Percentiles rank a stretch among this genome's conserved stretches.
These are phyloP conservation scores for Edolisoma coerulescens DNA, from an alignment of 2,113 vertebrate genomes.

Conservation along the genomic window DNA sequence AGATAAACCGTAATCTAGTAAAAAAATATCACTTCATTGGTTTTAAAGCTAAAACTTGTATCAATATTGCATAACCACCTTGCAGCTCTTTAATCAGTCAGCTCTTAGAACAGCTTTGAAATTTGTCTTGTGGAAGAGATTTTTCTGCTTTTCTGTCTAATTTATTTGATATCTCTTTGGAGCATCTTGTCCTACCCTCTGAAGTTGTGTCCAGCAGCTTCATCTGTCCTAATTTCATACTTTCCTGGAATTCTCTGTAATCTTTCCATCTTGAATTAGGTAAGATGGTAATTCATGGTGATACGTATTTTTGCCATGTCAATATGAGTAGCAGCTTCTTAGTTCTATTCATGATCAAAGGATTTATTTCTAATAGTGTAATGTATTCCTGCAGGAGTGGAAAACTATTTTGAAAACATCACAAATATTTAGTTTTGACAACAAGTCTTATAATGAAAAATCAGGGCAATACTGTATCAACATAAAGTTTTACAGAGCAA, in stretches of 20 bases:
- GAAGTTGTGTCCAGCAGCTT: neutral
- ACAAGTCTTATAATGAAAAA: neutral
- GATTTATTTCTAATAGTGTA: neutral
- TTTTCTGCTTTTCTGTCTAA: neutral
- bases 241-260: neutral
- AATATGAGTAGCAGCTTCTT: neutral
- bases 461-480: neutral
- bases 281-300: neutral
- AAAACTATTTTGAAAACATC: constrained; percentile 8
- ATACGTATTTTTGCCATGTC: neutral
- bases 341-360: neutral
- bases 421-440: neutral
- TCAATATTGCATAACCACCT: neutral
- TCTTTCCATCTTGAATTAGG: neutral
- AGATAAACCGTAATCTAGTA: neutral
- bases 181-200: neutral
- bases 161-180: neutral
- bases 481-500: neutral
- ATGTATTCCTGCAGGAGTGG: neutral
- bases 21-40: neutral
- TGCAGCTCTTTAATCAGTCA: neutral
- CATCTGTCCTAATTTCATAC: neutral
- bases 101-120: neutral
- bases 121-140: neutral
- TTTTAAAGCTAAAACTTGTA: neutral